Percentiles rank a stretch among this genome's conserved stretches.
Conservation (phyloP, 1,140 invertebrate species). For the Pseudomyrmex flavicornis region DNA sequence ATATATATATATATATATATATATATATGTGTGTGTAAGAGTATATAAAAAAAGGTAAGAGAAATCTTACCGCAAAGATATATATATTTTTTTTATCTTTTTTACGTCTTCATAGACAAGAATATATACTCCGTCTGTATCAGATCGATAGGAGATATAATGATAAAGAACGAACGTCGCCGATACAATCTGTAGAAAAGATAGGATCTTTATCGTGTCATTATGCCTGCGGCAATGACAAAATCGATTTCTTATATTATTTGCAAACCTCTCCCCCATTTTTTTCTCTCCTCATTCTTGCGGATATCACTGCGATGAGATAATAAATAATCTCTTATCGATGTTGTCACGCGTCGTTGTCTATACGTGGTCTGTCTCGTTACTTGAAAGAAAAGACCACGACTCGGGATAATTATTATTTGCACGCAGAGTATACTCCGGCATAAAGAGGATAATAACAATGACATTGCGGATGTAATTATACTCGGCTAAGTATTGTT, state of each 20-base stretch:
- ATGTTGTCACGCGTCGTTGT: constrained; percentile 11
- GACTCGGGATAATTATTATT: constrained; percentile 55
- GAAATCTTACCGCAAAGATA: constrained; percentile 43
- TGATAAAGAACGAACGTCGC: constrained; percentile 53
- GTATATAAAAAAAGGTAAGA: no score
- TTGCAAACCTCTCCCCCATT: constrained; percentile 31
- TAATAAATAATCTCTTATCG: constrained; percentile 46
- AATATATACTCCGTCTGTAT: constrained; percentile 49
- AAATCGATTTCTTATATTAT: constrained; percentile 60
- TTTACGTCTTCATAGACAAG: constrained; percentile 50
- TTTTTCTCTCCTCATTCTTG: not conserved
- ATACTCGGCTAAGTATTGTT: constrained; percentile 32
- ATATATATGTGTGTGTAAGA: no score
- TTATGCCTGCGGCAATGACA: constrained; percentile 59
- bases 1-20: not conserved
- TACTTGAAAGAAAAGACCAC: not conserved
- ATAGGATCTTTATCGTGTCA: constrained; percentile 51
- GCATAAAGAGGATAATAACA: constrained; percentile 36
- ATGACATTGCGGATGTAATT: constrained; percentile 44
- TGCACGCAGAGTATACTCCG: constrained; percentile 34
- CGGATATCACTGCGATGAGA: constrained; percentile 13
- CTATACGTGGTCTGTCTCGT: not conserved
- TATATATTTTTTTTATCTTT: constrained; percentile 27
- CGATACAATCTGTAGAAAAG: constrained; percentile 47
- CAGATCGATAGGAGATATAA: constrained; percentile 47